Conservation (phyloP, 2,888 invertebrate genomes). For the Gnatocerus cornutus region DNA sequence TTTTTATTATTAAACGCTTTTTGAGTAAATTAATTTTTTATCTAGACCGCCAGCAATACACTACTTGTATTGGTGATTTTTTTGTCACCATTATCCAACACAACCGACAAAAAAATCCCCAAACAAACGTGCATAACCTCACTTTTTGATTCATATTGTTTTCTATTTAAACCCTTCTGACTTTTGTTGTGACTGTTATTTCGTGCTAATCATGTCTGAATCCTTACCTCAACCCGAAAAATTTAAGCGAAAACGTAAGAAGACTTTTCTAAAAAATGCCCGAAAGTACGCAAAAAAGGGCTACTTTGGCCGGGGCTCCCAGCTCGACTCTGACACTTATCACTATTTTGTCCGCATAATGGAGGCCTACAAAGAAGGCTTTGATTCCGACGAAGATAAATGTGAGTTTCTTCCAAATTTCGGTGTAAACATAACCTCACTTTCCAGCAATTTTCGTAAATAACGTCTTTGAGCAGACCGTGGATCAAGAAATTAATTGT, state of each 20-base stretch:
- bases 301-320: constrained; percentile 80
- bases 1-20: no score
- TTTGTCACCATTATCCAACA: no score
- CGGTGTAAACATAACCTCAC: constrained; percentile 25
- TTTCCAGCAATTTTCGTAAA: constrained; percentile 78
- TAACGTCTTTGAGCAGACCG: constrained; percentile 84
- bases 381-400: constrained; percentile 82
- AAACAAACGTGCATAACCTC: constrained; percentile 6
- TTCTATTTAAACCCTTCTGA: no score
- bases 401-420: constrained; percentile 70
- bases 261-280: constrained; percentile 80
- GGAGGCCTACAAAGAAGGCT: constrained; percentile 80
- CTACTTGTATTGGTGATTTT: no score
- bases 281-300: constrained; percentile 85
- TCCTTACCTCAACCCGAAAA: constrained; percentile 18
- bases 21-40: no score
- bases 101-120: no score
- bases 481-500: constrained; percentile 80
- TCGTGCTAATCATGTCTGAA: background rate
- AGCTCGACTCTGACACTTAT: constrained; percentile 82
- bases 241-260: constrained; percentile 76
- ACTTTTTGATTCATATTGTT: background rate
- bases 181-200: background rate
- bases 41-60: no score
- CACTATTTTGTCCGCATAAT: constrained; percentile 85